Base-by-base conservation (phyloP, 2,888 invertebrate species). In the Pediacus dermestoides region DNA sequence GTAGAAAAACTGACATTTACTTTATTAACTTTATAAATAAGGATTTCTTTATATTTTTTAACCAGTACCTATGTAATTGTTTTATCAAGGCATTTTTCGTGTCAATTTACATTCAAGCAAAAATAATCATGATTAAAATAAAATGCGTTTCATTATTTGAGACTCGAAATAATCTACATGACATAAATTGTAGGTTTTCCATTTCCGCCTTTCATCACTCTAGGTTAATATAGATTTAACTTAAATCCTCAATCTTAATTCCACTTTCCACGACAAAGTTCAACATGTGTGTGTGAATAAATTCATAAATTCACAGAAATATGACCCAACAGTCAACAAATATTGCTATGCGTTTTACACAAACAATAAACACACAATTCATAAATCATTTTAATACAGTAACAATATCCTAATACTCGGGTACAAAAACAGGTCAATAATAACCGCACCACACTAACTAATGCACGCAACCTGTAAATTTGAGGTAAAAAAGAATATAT, bases 381-480 rank as follows among this genome's bases (percentile, higher is more conserved):
- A 28, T 28, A 28, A 28, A 28, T 28, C 28, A 28, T 28, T 3
- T 28, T 23, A 23, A 9, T 28, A 13, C 28, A 9, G 28, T 28
- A 9, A 13, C 28, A 23, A n/a, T 23, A 23, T 23, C 3, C n/a
- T 23, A 23, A 23, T n/a, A 23, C 9, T 23, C 10, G n/a, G n/a
- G 10, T 14, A 28, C 12, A 11, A 28, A 37, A 37, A 37, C 32
- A 37, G 37, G 32, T 37, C 37, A 37, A 37, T 37, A 37, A 16
- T 18, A 26, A 26, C 26, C 37, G 15, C 37, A 31, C 32, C 32
- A 22, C 26, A 37, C 22, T 32, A 28, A 32, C 31, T 18, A 32
- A 32, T 37, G 26, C 37, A 37, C 32, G 37, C 37, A 26, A 37
- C 26, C 25, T 15, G 25, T 16, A 25, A 26, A 37, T 32, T 32